Evolutionary conservation across 1,140 invertebrate species (phyloP).

Genomic region (Andricus grossulariae): DNA sequence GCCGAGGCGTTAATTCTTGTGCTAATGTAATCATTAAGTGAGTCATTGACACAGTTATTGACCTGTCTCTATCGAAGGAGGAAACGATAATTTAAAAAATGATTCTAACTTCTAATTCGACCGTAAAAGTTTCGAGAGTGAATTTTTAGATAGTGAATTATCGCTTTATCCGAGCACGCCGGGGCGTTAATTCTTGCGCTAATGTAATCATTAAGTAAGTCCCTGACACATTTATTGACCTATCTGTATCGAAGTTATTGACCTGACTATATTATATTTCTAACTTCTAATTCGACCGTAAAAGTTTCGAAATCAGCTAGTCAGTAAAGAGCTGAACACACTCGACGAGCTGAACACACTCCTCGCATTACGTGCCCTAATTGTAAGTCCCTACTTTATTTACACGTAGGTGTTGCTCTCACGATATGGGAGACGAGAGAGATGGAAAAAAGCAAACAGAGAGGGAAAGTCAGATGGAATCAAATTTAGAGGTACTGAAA

Average conservation of each 20-base stretch:
- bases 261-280: background rate
- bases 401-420: constrained; percentile 57
- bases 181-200: no score
- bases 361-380: constrained; percentile 45
- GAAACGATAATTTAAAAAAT: no score
- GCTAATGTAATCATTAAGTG: no score
- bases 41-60: no score
- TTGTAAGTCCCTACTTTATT: constrained; percentile 30
- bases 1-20: no score
- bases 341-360: constrained; percentile 2
- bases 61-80: background rate
- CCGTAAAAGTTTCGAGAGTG: background rate
- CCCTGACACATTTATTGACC: no score
- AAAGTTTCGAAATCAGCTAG: constrained; percentile 34
- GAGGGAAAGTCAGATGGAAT: constrained; percentile 36
- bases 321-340: no score
- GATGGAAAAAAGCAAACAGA: constrained; percentile 19
- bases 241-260: background rate
- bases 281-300: constrained; percentile 31
- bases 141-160: no score
- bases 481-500: constrained; percentile 33
- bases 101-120: constrained; percentile 26
- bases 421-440: constrained; percentile 42
- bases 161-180: no score
- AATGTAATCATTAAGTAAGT: no score